Evolutionary conservation across 1,140 invertebrate species (phyloP).

Genomic region (Hylaeus anthracinus): DNA sequence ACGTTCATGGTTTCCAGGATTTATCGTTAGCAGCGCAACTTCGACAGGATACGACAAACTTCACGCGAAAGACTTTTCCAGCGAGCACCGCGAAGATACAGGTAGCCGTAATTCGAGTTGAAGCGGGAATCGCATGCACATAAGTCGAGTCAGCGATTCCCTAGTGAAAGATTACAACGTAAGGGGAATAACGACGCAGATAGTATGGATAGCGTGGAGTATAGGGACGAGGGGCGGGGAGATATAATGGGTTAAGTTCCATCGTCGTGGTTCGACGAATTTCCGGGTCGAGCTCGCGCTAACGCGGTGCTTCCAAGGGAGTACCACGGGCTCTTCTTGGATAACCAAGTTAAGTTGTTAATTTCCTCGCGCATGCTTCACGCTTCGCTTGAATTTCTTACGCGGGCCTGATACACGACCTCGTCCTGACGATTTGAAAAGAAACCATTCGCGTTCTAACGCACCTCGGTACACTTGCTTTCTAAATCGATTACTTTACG

Average conservation of each 20-base stretch:
- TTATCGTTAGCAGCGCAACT: constrained; percentile 18
- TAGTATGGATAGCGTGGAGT: constrained; percentile 56
- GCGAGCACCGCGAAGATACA: constrained; percentile 14
- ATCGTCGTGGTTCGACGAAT: constrained; percentile 67
- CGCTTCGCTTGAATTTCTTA: constrained; percentile 65
- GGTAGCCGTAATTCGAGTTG: constrained; percentile 39
- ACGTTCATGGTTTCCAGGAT: neutral
- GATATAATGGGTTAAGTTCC: constrained; percentile 70
- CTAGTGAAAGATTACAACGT: constrained; percentile 61
- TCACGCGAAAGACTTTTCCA: constrained; percentile 24
- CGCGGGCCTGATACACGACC: constrained; percentile 11
- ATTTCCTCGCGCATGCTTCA: constrained; percentile 64
- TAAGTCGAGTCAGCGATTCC: constrained; percentile 52
- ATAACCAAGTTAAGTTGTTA: constrained; percentile 66
- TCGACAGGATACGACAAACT: neutral
- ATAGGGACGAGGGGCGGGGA: constrained; percentile 35
- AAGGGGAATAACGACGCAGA: constrained; percentile 64
- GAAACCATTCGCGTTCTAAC: constrained; percentile 38
- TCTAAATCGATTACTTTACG: no score
- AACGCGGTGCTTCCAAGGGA: constrained; percentile 60
- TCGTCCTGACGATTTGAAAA: constrained; percentile 2
- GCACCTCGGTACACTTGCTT: neutral
- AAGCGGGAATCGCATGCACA: constrained; percentile 46
- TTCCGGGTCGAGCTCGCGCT: constrained; percentile 65
- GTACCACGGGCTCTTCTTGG: constrained; percentile 59